Evolutionary conservation across 2,797 vertebrate genomes (phyloP).

Genomic region (Chromis chromis): DNA sequence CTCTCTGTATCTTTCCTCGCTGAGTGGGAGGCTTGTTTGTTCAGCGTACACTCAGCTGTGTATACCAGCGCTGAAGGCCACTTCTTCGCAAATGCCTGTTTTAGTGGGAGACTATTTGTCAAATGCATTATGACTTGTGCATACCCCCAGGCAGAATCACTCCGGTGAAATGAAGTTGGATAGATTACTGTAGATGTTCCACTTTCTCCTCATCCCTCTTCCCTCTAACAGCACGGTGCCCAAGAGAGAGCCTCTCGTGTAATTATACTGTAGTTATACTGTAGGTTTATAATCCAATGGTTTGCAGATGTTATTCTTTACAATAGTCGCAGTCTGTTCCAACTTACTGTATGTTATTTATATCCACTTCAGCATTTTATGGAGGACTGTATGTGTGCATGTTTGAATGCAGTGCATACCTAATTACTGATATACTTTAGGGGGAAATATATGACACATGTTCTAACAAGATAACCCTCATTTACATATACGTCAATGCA

Average conservation of each 20-base stretch:
- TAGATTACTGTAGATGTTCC: conserved; percentile 84
- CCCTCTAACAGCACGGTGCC: conserved; percentile 66
- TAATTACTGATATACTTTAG: conserved; percentile 40
- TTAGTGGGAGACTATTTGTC: conserved; percentile 87
- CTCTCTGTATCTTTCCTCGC: conserved; percentile 73
- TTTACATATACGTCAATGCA: conserved; percentile 40
- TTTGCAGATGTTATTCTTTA: conserved; percentile 77
- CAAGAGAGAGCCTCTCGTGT: conserved; percentile 71
- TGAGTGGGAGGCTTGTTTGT: conserved; percentile 88
- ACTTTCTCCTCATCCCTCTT: conserved; percentile 76
- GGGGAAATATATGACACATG: conserved; percentile 56
- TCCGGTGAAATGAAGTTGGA: conserved; percentile 85
- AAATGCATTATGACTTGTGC: conserved; percentile 88
- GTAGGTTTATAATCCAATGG: conserved; percentile 77
- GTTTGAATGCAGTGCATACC: conserved; percentile 32
- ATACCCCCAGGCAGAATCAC: conserved; percentile 83
- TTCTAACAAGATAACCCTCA: conserved; percentile 59
- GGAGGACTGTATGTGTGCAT: conserved; percentile 6
- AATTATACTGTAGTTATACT: conserved; percentile 79
- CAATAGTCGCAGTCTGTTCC: conserved; percentile 61
- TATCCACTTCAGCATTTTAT: conserved; percentile 25
- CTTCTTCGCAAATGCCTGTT: conserved; percentile 87
- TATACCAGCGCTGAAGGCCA: conserved; percentile 86
- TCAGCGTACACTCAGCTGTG: conserved; percentile 84
- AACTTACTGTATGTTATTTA: conserved; percentile 69